phyloP scores from a whole-genome alignment of 2,797 vertebrate species.

The Pygocentrus nattereri region DNA sequence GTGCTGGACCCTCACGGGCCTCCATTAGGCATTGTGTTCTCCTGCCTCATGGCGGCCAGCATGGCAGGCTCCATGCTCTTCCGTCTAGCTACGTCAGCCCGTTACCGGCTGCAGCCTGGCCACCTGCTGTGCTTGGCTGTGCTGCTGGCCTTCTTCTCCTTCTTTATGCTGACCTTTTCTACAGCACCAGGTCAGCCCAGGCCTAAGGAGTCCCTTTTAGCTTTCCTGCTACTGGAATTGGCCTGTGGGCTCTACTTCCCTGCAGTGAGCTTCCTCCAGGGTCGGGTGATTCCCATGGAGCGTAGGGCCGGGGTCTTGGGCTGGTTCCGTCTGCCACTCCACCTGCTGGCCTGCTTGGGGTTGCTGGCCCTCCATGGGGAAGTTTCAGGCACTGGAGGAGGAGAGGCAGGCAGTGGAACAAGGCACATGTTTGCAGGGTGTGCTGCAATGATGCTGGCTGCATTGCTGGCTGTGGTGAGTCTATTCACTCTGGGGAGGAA shows the following conservation, averaged over 20 bases:
- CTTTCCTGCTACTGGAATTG: slow-evolving; percentile 90
- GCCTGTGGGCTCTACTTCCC: slow-evolving; percentile 94
- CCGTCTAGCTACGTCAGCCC: slow-evolving; percentile 87
- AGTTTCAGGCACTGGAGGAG: slow-evolving; percentile 87
- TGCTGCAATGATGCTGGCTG: slow-evolving; percentile 86
- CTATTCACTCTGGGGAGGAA: slow-evolving; percentile 88
- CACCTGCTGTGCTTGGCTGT: slow-evolving; percentile 90
- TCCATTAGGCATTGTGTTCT: slow-evolving; percentile 91
- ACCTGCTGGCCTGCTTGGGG: slow-evolving; percentile 89
- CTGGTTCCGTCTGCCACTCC: slow-evolving; percentile 91
- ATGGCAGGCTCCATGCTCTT: slow-evolving; percentile 90
- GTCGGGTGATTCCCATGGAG: slow-evolving; percentile 88
- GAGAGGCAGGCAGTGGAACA: slow-evolving; percentile 86
- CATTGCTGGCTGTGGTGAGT: slow-evolving; percentile 88
- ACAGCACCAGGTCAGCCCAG: slow-evolving; percentile 87
- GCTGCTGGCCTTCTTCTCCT: slow-evolving; percentile 90
- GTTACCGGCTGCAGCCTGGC: slow-evolving; percentile 88
- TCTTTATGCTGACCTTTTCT: slow-evolving; percentile 93
- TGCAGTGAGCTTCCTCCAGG: slow-evolving; percentile 89
- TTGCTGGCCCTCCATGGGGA: slow-evolving; percentile 90
- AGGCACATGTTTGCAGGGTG: slow-evolving; percentile 92
- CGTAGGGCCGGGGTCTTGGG: slow-evolving; percentile 86
- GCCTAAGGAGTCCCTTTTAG: slow-evolving; percentile 88
- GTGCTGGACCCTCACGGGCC: slow-evolving; percentile 92
- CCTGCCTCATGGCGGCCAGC: slow-evolving; percentile 92